Evolutionary conservation across 2,888 invertebrate genomes (phyloP).

Genomic region (Cheilosia scutellata): DNA sequence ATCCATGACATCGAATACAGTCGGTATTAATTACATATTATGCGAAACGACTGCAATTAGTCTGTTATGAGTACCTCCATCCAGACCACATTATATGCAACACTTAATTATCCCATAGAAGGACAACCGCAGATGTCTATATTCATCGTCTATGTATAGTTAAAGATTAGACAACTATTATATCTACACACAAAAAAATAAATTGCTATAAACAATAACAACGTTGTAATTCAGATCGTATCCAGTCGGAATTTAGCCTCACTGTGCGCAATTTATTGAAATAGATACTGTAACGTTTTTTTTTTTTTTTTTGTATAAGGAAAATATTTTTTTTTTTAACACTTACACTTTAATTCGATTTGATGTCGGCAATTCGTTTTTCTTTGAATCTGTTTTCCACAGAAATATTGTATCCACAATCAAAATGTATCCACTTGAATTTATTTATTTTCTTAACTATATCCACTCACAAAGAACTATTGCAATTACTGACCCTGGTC

Average conservation of each 20-base stretch:
- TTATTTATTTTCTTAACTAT: conserved; percentile 6
- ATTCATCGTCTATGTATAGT: neutral
- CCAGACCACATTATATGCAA: neutral
- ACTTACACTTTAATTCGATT: conserved; percentile 64
- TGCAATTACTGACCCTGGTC: conserved; percentile 69
- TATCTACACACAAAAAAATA: neutral
- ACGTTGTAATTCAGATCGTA: neutral
- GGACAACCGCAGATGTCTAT: conserved; percentile 26
- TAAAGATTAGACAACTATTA: neutral
- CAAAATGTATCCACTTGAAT: conserved; percentile 38
- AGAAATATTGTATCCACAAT: conserved; percentile 62
- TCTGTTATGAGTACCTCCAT: neutral
- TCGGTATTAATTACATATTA: conserved; percentile 29
- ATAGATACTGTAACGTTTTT: conserved; percentile 14
- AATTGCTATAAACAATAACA: too few relatives aligned
- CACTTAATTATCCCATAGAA: conserved; percentile 44
- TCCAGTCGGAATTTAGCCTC: conserved; percentile 13
- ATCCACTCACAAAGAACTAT: conserved; percentile 32
- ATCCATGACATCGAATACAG: neutral
- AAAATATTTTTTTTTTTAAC: neutral
- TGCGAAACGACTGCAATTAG: conserved; percentile 9
- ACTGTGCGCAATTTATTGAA: conserved; percentile 54
- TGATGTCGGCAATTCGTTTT: conserved; percentile 29
- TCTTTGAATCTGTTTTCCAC: conserved; percentile 9
- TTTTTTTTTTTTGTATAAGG: neutral